Evolutionary conservation across 2,888 invertebrate species (phyloP).

Genomic region (Cenopis cana): DNA sequence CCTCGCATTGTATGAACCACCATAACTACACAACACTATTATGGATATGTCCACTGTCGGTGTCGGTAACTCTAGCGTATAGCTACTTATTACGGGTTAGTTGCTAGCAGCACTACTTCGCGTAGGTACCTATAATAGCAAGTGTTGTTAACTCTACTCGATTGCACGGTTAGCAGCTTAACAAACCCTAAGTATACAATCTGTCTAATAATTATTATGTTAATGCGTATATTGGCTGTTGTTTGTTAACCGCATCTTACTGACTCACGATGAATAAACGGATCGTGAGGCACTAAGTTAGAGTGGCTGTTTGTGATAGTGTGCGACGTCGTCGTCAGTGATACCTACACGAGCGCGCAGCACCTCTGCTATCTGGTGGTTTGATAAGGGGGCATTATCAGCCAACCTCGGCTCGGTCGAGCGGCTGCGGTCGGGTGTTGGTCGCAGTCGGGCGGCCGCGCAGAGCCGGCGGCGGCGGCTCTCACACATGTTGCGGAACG

Average conservation of each 20-base stretch:
- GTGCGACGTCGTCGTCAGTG: slow-evolving; percentile 74
- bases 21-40: not conserved
- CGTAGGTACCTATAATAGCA: too few relatives aligned
- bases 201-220: slow-evolving; percentile 9
- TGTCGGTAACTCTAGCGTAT: too few relatives aligned
- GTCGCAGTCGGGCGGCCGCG: slow-evolving; percentile 60
- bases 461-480: slow-evolving; percentile 60
- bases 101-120: too few relatives aligned
- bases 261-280: slow-evolving; percentile 67
- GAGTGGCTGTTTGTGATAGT: slow-evolving; percentile 67
- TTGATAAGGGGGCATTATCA: slow-evolving; percentile 80
- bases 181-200: slow-evolving; percentile 17
- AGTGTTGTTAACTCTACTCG: slow-evolving; percentile 17
- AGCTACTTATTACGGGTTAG: too few relatives aligned
- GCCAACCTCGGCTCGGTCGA: slow-evolving; percentile 70
- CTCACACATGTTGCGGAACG: slow-evolving; percentile 82
- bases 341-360: slow-evolving; percentile 80
- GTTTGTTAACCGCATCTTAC: slow-evolving; percentile 57
- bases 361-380: slow-evolving; percentile 83
- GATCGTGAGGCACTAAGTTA: slow-evolving; percentile 63
- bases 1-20: slow-evolving; percentile 8
- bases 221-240: slow-evolving; percentile 48
- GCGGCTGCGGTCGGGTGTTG: slow-evolving; percentile 66
- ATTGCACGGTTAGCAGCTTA: slow-evolving; percentile 21
- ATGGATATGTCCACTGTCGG: slow-evolving; percentile 7